These are phyloP conservation scores for Syngnathus floridae DNA, from an alignment of 2,113 vertebrate species.

Conservation along the genomic window DNA sequence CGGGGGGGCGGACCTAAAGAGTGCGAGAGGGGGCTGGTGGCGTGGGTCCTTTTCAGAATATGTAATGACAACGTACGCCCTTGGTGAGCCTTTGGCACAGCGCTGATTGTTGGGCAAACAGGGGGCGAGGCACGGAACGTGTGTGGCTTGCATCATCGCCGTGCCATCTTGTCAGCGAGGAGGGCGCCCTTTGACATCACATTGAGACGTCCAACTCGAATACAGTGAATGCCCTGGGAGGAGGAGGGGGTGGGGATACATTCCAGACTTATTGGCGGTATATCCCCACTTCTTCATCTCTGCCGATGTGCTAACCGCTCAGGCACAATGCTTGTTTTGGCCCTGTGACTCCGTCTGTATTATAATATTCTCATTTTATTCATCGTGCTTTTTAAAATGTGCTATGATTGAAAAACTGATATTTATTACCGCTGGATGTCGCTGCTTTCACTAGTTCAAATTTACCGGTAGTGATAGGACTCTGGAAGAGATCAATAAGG, in stretches of 20 bases:
- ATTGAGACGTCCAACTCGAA: neutral
- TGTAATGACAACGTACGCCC: slow-evolving; percentile 73
- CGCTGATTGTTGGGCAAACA: slow-evolving; percentile 82
- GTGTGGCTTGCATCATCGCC: slow-evolving; percentile 53
- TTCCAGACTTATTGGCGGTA: neutral
- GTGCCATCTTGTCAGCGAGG: slow-evolving; percentile 75
- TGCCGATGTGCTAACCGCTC: too few species aligned
- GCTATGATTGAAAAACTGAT: neutral
- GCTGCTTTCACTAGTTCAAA: slow-evolving; percentile 22
- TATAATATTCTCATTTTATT: too few species aligned
- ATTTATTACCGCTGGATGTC: slow-evolving; percentile 35
- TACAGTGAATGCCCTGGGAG: neutral
- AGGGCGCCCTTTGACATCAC: slow-evolving; percentile 26
- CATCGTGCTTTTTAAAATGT: neutral
- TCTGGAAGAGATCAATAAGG: neutral
- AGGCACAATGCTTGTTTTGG: too few species aligned
- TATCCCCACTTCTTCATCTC: too few species aligned
- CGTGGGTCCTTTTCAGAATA: slow-evolving; percentile 58
- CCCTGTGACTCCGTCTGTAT: too few species aligned
- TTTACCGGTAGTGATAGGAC: neutral
- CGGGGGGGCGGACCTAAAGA: slow-evolving; percentile 41
- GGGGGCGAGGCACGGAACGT: slow-evolving; percentile 52
- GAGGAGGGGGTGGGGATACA: neutral
- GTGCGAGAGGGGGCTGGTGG: slow-evolving; percentile 46
- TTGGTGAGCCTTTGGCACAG: slow-evolving; percentile 72